phyloP scores from a whole-genome alignment of 2,888 invertebrate genomes.

The Sesia bembeciformis region DNA sequence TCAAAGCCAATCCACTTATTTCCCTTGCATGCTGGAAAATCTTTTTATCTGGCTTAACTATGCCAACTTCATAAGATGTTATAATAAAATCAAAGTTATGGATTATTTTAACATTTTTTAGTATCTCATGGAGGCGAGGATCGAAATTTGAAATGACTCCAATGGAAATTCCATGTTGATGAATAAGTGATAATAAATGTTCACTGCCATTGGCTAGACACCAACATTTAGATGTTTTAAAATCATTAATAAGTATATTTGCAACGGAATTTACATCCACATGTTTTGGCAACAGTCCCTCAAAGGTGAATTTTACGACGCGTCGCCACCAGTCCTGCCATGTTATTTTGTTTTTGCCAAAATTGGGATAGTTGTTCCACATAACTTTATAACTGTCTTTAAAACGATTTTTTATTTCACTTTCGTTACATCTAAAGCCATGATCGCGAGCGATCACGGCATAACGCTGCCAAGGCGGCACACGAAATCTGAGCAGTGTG shows the following conservation, averaged over 20 bases:
- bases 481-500: conserved; percentile 83
- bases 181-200: conserved; percentile 77
- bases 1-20: conserved; percentile 45
- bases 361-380: conserved; percentile 84
- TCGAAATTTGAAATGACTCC: conserved; percentile 94
- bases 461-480: conserved; percentile 84
- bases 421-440: conserved; percentile 76
- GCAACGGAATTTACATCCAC: conserved; percentile 55
- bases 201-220: conserved; percentile 76
- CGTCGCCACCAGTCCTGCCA: conserved; percentile 90
- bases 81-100: conserved; percentile 86
- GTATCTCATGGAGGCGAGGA: conserved; percentile 81
- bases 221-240: conserved; percentile 84
- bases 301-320: conserved; percentile 79
- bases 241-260: conserved; percentile 78
- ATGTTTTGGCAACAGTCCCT: conserved; percentile 50
- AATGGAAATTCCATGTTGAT: conserved; percentile 55
- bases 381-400: conserved; percentile 77
- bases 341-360: conserved; percentile 79
- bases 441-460: conserved; percentile 79
- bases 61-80: conserved; percentile 83
- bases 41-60: conserved; percentile 81
- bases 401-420: conserved; percentile 76
- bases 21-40: conserved; percentile 81
- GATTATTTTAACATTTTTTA: conserved; percentile 78